Base-by-base conservation (phyloP, 2,797 vertebrate genomes). In the Coranthus polyacanthus region DNA sequence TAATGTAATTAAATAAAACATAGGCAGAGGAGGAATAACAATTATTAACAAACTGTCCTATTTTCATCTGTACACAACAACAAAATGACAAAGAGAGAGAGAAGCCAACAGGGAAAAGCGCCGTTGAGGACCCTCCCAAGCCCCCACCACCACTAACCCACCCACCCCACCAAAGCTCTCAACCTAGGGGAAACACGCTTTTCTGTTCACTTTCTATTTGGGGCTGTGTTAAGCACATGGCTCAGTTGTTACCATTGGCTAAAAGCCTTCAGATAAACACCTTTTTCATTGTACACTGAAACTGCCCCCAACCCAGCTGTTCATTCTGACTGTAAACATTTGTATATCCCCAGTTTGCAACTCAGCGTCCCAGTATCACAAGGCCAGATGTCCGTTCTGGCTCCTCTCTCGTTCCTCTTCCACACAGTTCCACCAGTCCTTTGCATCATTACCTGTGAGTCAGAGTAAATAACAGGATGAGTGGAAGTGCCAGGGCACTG, bases 401-500 rank as follows among this genome's bases (percentile, higher is more conserved):
- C 73, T 83, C 59, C 15, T 60, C 58, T 51, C 58, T 81, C 61
- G 62, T 73, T 52, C 26, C 55, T 53, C 53, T 68, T 60, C 61
- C 57, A 66, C 70, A 72, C 69, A 64, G 61, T 80, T 83, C 84
- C 78, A 72, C 75, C 75, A 26, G 68, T 78, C 26, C 50, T 54
- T 42, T 54, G 79, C 75, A 80, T 85, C 79, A 83, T 87, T 84
- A 86, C 73, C 82, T 79, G 62, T 67, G 73, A 83, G 80, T 81
- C 74, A 66, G 75, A 56, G 84, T 86, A 87, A 88, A 87, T 84
- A 84, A 85, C 44, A 18, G 66, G 61, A 81, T 81, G 76, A 85
- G 65, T 65, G 61, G 74, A 80, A 54, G 72, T 85, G 81, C 75
- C 81, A 79, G 69, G 62, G 67, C 44, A 51, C 55, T 73, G 67